Conservation (phyloP, 2,113 vertebrate species). For the Orcinus orca region DNA sequence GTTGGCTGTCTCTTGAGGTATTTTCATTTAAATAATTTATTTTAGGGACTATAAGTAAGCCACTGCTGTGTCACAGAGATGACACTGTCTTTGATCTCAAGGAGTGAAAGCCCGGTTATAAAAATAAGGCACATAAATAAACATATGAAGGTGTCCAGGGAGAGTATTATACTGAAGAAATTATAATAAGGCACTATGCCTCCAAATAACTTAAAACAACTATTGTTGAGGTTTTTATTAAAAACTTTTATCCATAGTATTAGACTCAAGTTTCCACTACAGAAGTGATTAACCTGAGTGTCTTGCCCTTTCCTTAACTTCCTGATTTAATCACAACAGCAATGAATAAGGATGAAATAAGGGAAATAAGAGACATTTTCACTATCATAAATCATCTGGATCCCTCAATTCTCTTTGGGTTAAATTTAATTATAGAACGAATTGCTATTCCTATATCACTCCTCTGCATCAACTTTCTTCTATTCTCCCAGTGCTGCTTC, state of each 20-base stretch:
- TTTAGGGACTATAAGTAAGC: background rate
- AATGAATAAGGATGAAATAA: background rate
- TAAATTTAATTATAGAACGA: constrained; percentile 5
- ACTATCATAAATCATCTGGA: constrained; percentile 15
- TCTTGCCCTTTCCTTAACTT: background rate
- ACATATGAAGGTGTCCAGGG: background rate
- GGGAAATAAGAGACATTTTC: background rate
- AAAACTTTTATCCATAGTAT: background rate
- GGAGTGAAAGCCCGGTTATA: background rate
- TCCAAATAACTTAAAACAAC: background rate
- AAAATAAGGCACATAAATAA: background rate
- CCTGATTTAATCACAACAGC: background rate
- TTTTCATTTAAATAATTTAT: background rate
- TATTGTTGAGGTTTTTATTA: background rate
- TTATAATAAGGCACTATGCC: background rate
- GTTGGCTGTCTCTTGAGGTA: background rate
- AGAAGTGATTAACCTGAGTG: background rate
- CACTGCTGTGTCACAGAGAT: background rate
- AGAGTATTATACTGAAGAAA: background rate
- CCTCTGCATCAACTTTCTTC: background rate
- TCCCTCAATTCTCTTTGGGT: background rate
- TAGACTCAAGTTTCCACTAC: background rate
- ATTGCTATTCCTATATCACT: background rate
- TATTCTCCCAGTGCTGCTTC: background rate
- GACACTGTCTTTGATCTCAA: background rate